Conservation (phyloP, 1,140 invertebrate species). For the Stenopsyche tienmushanensis region DNA sequence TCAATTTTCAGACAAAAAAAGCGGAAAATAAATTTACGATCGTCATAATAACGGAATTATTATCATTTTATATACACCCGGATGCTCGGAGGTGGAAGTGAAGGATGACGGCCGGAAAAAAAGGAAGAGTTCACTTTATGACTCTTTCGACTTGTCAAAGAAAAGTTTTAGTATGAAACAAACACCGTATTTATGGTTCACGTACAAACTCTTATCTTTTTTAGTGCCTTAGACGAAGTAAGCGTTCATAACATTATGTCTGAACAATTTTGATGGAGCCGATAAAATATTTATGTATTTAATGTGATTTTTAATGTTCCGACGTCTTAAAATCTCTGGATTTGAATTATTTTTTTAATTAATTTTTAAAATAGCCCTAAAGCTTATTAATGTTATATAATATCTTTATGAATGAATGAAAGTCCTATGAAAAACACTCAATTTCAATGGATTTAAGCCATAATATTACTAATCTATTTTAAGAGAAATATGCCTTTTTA, state of each 20-base stretch:
- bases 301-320: constrained; percentile 13
- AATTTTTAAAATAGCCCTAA: too few relatives aligned
- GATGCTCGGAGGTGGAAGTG: constrained; percentile 3
- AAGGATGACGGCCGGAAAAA: background rate
- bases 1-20: constrained; percentile 32
- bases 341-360: too few relatives aligned
- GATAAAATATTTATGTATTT: constrained; percentile 22
- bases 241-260: constrained; percentile 19
- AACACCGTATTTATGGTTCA: constrained; percentile 30
- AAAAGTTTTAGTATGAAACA: constrained; percentile 31
- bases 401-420: too few relatives aligned
- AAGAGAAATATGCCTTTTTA: too few relatives aligned
- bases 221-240: constrained; percentile 14
- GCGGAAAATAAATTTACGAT: constrained; percentile 34
- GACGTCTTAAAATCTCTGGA: too few relatives aligned
- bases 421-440: too few relatives aligned
- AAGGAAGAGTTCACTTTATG: constrained; percentile 10
- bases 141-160: constrained; percentile 29
- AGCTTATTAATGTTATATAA: too few relatives aligned
- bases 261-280: constrained; percentile 23
- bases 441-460: too few relatives aligned
- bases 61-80: constrained; percentile 32
- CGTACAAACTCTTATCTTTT: constrained; percentile 30
- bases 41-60: constrained; percentile 33
- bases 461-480: too few relatives aligned